Conservation (phyloP, 2,113 vertebrate species). For the Rhabdornis inornatus region DNA sequence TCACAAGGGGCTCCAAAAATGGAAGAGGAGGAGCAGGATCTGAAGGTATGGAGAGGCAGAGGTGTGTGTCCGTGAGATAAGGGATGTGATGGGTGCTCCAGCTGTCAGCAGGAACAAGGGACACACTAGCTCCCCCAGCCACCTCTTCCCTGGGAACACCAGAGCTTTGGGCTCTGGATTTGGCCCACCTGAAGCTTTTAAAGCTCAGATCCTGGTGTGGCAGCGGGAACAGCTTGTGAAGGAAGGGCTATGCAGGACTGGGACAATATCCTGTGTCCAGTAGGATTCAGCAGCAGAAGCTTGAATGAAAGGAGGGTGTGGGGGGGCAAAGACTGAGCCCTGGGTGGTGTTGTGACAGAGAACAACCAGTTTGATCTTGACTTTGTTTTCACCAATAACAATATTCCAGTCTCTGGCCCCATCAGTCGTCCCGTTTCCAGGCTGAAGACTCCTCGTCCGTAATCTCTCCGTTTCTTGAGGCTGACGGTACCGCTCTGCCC, state of each 20-base stretch:
- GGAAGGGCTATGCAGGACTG: background rate
- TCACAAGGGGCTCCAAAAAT: constrained; percentile 72
- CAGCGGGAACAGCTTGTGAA: background rate
- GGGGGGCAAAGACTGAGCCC: background rate
- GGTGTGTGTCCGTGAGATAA: fast-evolving
- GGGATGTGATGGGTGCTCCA: background rate
- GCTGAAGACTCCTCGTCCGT: background rate
- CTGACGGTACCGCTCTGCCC: background rate
- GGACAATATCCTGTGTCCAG: background rate
- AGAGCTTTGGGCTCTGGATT: background rate
- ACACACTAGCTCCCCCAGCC: background rate
- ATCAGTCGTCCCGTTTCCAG: background rate
- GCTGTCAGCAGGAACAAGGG: background rate
- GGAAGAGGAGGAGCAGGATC: constrained; percentile 84
- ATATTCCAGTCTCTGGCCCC: background rate
- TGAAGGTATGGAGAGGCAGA: constrained; percentile 76
- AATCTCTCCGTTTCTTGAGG: background rate
- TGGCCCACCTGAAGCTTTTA: background rate
- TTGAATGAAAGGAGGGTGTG: background rate
- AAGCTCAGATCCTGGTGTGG: fast-evolving
- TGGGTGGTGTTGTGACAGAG: background rate
- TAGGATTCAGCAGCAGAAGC: background rate
- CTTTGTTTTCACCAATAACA: background rate
- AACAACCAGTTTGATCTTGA: background rate
- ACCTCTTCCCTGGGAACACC: background rate